A percentile compares a stretch with the other conserved stretches of the same genome.
Evolutionary conservation across 2,888 invertebrate genomes (phyloP).

Genomic region (Eilema depressum): DNA sequence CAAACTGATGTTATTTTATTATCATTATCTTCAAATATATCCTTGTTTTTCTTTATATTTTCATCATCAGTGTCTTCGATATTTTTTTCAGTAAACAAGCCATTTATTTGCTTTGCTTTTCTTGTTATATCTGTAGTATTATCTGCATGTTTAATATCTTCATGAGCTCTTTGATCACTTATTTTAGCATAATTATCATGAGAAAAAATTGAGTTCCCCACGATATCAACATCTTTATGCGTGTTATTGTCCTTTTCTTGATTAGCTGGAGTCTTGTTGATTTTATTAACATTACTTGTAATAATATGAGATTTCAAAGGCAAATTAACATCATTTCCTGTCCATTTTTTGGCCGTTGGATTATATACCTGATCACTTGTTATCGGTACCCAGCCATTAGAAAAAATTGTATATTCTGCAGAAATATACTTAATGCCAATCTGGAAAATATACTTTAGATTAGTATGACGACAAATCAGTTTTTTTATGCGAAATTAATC

Average conservation of each 20-base stretch:
- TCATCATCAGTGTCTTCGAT: neutral
- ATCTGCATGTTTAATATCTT: neutral
- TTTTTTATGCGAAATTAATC: neutral
- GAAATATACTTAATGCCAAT: constrained; percentile 15
- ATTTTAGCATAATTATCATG: neutral
- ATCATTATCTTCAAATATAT: neutral
- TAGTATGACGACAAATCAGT: neutral
- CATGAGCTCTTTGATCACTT: neutral
- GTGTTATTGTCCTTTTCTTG: constrained; percentile 5
- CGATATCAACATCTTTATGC: neutral
- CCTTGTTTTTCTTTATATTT: neutral
- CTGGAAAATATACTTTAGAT: constrained; percentile 27
- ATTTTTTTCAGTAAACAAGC: neutral
- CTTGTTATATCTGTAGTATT: constrained; percentile 19
- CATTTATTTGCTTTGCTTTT: constrained; percentile 30
- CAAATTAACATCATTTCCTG: constrained; percentile 14
- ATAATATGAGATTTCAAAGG: neutral
- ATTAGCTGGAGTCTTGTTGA: neutral
- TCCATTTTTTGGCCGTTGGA: constrained; percentile 32
- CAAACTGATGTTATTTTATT: neutral
- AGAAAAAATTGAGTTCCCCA: neutral
- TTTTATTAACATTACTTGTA: neutral
- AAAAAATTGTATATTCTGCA: constrained; percentile 23
- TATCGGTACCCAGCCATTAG: constrained; percentile 56
- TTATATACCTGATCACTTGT: constrained; percentile 41